These are phyloP conservation scores for Gobius niger DNA, from an alignment of 2,113 vertebrate species.

Conservation along the genomic window DNA sequence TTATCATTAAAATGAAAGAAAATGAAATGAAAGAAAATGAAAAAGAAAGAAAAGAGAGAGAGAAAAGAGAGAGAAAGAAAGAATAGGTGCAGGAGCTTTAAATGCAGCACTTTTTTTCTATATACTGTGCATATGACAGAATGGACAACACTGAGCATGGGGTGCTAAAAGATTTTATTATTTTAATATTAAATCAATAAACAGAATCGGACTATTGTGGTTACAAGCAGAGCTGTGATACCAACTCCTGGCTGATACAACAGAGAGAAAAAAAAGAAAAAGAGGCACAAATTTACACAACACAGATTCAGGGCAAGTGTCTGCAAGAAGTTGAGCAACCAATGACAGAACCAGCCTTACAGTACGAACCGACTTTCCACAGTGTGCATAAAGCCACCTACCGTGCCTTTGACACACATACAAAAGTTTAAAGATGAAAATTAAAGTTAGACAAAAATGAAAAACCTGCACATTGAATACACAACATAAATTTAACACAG, in stretches of 20 bases:
- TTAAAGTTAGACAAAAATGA: constrained; percentile 69
- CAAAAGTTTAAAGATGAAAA: constrained; percentile 59
- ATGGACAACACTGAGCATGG: constrained; percentile 24
- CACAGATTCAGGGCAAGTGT: constrained; percentile 58
- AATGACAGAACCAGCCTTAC: constrained; percentile 59
- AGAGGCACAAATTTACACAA: constrained; percentile 68
- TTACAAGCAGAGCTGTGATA: constrained; percentile 82
- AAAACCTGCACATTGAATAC: constrained; percentile 91
- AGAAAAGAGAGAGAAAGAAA: too few species aligned
- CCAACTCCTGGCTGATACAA: constrained; percentile 80
- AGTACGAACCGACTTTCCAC: constrained; percentile 62
- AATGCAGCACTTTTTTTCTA: too few species aligned
- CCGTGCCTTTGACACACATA: constrained; percentile 80
- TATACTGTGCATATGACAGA: too few species aligned
- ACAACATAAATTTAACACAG: constrained; percentile 93
- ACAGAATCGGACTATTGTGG: constrained; percentile 80
- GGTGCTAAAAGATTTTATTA: constrained; percentile 79
- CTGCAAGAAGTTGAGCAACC: constrained; percentile 56
- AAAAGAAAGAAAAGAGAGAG: too few species aligned
- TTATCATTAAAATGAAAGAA: too few species aligned
- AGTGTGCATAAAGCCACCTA: constrained; percentile 68
- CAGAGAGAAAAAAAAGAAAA: constrained; percentile 59
- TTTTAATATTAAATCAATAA: constrained; percentile 82
- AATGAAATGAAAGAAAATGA: too few species aligned
- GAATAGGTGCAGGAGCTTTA: too few species aligned